Evolutionary conservation across 2,888 invertebrate genomes (phyloP), one percentile per base, ranked within the genome.

Genomic region (Idaea dimidiata): DNA sequence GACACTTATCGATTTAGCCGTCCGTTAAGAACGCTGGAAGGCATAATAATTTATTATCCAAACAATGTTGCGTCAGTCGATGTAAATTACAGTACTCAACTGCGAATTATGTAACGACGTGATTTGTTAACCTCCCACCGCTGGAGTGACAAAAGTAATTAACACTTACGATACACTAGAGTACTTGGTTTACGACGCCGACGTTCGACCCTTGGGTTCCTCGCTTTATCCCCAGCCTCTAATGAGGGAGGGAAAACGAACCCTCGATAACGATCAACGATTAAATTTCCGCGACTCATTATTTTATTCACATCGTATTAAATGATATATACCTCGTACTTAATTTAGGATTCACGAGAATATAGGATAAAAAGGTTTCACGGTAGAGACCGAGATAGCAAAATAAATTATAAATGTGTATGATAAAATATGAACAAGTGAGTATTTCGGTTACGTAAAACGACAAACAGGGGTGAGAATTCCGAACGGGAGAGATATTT

Each of bases 81-180:
- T 82, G 85, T 85, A 86, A 89, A 88, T 89, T 86, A 84, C 83
- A 82, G 82, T 83, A 81, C 86, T 86, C 82, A 81, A 80, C 79
- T 77, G 79, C 76, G 74, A 80, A 84, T 87, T 86, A 88, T 81
- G 83, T 86, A 87, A 86, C 78, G 80, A 78, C 73, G 80, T 86
- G 87, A 90, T 89, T 89, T 89, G 88, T 88, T 87, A 86, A 86
- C 84, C 82, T 74, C 84, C 79, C 80, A 83, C 81, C 83, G 82
- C 85, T 75, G 80, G 80, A 88, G 85, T 89, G 90, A 88, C 90
- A 87, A 87, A 88, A 89, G 88, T 89, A 89, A 90, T 91, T 90
- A 91, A 88, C 89, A 90, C 87, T 89, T 86, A 86, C 87, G 85
- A 88, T 88, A 87, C 83, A 86, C 85, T 83, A 79, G 82, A 86